Evolutionary conservation across 1,140 invertebrate genomes (phyloP), one percentile per base, ranked within the genome.

Genomic region (Drosophila aff.): DNA sequence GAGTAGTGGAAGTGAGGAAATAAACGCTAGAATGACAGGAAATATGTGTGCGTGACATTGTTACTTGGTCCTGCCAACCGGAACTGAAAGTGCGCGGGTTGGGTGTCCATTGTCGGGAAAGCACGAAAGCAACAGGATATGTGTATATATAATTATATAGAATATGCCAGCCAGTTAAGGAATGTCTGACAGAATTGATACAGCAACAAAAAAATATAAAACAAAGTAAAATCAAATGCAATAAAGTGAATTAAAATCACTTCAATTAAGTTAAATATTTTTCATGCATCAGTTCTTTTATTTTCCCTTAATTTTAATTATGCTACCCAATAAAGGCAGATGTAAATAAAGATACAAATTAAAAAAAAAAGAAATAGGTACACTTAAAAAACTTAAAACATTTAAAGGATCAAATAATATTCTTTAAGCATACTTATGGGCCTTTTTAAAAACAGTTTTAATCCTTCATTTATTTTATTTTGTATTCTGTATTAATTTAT

Each of bases 31-130:
- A 89, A 81, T 90, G 85, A 89, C 85, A 90, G 85, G 85, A 89
- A 89, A 85, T 89, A 90, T 85, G 85, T 90, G 81, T 89, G 84
- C 84, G 84, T 89, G 84, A 89, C 84, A 89, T 89, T 89, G 84
- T 87, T 81, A 84, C 81, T 89, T 74, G 62, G 75, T n/a, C 36
- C 64, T 60, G 74, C 49, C 49, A 21, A 77, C 74, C 63, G 55
- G 63, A 60, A 77, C 61, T 63, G 41, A 57, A 66, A 49, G 46
- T 58, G 52, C 38, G 41, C 55, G 41, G 36, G 58, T 47, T 18
- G 50, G 2, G 50, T 44, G 41, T 40, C 46, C 23, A 52, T 66
- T 66, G 43, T 53, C 5, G 38, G 53, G 31, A 21, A 69, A 57
- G 23, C 64, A 55, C 74, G 49, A 68, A 68, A 57, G 74, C 74